Evolutionary conservation across 2,888 invertebrate genomes (phyloP), one percentile per base, ranked within the genome.

Genomic region (Helicoverpa assulta): DNA sequence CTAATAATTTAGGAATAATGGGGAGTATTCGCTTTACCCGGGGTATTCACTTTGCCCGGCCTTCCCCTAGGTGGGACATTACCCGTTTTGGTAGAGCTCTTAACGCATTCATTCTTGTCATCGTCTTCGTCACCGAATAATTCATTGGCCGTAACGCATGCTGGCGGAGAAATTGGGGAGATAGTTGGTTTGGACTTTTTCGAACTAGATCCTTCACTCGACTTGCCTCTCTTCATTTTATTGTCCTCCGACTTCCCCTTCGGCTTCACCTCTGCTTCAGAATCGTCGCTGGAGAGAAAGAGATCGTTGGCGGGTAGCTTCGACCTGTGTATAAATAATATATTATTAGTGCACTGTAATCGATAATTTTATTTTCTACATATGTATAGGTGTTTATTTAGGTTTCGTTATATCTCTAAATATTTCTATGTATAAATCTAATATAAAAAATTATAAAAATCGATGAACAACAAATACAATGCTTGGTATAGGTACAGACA

Each of bases 41-140:
- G 21, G 21, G 21, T 21, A 21, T 21, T 21, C 21, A 21, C 21
- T 21, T 21, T 21, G 21, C 21, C 21, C 21, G 21, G 21, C 21
- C 21, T 21, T 21, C 21, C 21, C 21, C 21, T 21, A 26, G 21
- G 52, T 10, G 53, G 53, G 14, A 53, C 16, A 53, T 53, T 26
- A 53, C 26, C 53, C 6, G 53, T 53, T 53, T 53, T 53, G 14
- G 4, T 7, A 16, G 53, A 2, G 3, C 26, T 53, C 26, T 26
- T 26, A 16, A 53, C 53, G 5, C 26, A 16, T 53, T 14, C 53
- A 2, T 53, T 16, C 2, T n/a, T 16, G 16, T 53, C 53, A 16
- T 21, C 26, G 26, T 53, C 53, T 53, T 53, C 21, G 21, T 21
- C 53, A 26, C 53, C 53, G 53, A 53, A 53, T 53, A 53, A 53